Evolutionary conservation across 2,888 invertebrate species (phyloP).

Genomic region (Buathra laborator): DNA sequence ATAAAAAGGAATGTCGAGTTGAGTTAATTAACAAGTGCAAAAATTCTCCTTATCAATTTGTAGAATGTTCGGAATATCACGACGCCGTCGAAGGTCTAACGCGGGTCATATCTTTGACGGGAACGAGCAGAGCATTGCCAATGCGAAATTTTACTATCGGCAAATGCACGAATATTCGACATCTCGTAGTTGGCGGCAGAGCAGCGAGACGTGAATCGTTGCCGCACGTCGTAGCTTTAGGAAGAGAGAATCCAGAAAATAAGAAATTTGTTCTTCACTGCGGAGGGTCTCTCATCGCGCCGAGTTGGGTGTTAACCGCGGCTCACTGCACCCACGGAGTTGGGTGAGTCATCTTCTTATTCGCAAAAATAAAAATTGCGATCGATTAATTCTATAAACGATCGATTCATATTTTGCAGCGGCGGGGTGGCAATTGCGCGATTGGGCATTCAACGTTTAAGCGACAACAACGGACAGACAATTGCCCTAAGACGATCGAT

Average conservation of each 20-base stretch:
- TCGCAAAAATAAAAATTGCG: neutral
- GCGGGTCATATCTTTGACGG: neutral
- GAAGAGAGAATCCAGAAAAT: slow-evolving; percentile 29
- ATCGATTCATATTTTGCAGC: slow-evolving; percentile 56
- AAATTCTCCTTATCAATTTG: slow-evolving; percentile 4
- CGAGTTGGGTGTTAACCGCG: slow-evolving; percentile 74
- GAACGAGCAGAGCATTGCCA: neutral
- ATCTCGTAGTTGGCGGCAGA: slow-evolving; percentile 70
- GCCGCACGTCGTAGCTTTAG: slow-evolving; percentile 75
- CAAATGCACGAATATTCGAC: slow-evolving; percentile 13
- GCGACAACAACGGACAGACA: slow-evolving; percentile 59
- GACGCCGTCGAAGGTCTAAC: neutral
- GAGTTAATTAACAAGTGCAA: too few species aligned
- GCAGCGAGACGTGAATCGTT: slow-evolving; percentile 67
- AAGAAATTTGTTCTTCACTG: slow-evolving; percentile 65
- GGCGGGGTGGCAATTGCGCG: slow-evolving; percentile 66
- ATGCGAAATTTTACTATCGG: too few species aligned
- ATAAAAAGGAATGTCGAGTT: too few species aligned
- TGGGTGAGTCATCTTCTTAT: slow-evolving; percentile 61
- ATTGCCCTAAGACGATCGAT: slow-evolving; percentile 52
- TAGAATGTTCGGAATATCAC: slow-evolving; percentile 58
- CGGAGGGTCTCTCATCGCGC: slow-evolving; percentile 73
- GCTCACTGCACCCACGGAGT: slow-evolving; percentile 74
- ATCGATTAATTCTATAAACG: neutral
- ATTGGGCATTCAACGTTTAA: slow-evolving; percentile 70